Percentiles rank a stretch among this genome's conserved stretches.
phyloP scores from a whole-genome alignment of 2,888 invertebrate genomes.

The Adelognathus sp. region DNA sequence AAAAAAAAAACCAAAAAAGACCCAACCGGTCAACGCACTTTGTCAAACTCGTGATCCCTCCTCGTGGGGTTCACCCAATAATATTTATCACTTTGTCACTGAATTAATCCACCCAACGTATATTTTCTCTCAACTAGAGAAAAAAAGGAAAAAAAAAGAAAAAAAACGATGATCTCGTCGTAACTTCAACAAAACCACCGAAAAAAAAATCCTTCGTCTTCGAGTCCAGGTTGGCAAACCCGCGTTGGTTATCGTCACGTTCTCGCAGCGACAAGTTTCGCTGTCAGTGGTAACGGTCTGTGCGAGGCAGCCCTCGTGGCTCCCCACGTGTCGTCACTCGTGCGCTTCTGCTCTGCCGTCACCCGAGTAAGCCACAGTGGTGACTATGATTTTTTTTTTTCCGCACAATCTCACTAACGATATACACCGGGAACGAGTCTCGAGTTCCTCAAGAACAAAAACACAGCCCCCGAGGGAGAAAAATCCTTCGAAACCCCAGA shows the following conservation, averaged over 20 bases:
- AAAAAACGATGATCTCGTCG: conserved; percentile 21
- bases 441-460: too few relatives aligned
- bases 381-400: conserved; percentile 15
- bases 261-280: conserved; percentile 53
- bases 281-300: conserved; percentile 59
- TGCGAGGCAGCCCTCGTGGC: conserved; percentile 59
- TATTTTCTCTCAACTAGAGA: background rate
- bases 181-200: background rate
- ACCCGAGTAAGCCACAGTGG: too few relatives aligned
- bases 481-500: too few relatives aligned
- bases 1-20: background rate
- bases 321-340: conserved; percentile 51
- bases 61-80: conserved; percentile 38
- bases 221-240: background rate
- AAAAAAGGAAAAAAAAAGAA: background rate
- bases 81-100: conserved; percentile 41
- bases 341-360: conserved; percentile 36
- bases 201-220: conserved; percentile 2
- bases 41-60: conserved; percentile 32
- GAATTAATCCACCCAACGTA: conserved; percentile 32
- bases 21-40: conserved; percentile 38
- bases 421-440: too few relatives aligned
- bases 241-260: conserved; percentile 26
- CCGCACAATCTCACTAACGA: conserved; percentile 35
- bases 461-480: too few relatives aligned